Base-by-base conservation (phyloP, 2,888 invertebrate genomes). In the Harpalus rufipes region DNA sequence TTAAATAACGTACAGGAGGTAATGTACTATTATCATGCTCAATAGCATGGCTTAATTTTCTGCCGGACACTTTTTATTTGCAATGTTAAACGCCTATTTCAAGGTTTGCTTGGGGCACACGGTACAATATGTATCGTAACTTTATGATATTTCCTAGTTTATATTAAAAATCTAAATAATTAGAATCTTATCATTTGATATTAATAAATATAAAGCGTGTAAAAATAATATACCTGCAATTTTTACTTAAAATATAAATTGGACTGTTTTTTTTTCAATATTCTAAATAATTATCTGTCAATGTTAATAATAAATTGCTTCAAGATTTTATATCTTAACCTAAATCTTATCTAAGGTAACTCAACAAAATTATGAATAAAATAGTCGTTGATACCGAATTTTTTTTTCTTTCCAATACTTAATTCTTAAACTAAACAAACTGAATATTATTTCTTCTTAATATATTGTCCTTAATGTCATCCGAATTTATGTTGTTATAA, bases 341-440 rank as follows among this genome's bases (percentile, higher is more conserved):
- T 51, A 51, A 51, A 51, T 12, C 44, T 51, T 12, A 51, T 12
- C 12, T 8, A 51, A 51, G 44, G 44, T 51, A 51, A 59, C 59
- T 59, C 3, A 2, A 56, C 3, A 56, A 51, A 51, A 51, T 51
- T 51, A 51, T 51, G 44, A 12, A 12, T 51, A 59, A 59, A 51
- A 51, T 76, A 25, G 16, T 32, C 58, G 59, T 79, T 79, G 56
- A 58, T 56, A 63, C 56, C 56, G 32, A 56, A 79, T 21, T 25
- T 8, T 18, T 21, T 21, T 18, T 41, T 56, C 44, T 76, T 32
- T 32, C 32, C 32, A 32, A 32, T 72, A 39, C 12, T 21, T 41
- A 12, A 74, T 7, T 74, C 12, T 41, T 25, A 39, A 32, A 41
- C 12, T 32, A 14, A 41, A 25, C 12, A 25, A 39, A 14, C n/a